phyloP scores from a whole-genome alignment of 2,888 invertebrate species.

The Idaea aversata region DNA sequence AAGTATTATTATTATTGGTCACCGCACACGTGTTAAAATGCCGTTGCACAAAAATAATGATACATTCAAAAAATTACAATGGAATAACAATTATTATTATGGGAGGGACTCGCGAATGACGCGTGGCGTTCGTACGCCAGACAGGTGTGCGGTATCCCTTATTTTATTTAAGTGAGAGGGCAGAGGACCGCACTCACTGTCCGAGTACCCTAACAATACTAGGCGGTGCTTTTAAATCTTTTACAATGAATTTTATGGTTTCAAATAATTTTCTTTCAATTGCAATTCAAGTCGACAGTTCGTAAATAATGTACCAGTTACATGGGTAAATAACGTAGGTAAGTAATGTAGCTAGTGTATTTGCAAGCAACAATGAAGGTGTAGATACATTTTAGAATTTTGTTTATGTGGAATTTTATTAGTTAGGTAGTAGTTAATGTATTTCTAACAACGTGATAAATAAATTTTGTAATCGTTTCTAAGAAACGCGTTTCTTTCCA shows the following conservation, averaged over 20 bases:
- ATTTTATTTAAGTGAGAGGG: conserved; percentile 2
- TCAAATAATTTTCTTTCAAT: conserved; percentile 2
- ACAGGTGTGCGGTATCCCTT: conserved; percentile 45
- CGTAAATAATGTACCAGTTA: not conserved
- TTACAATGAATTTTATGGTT: conserved; percentile 3
- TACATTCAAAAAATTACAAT: conserved; percentile 22
- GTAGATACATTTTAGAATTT: not conserved
- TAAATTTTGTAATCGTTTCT: no score
- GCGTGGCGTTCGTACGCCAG: conserved; percentile 45
- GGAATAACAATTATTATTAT: conserved; percentile 32
- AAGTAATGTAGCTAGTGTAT: not conserved
- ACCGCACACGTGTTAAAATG: conserved; percentile 29
- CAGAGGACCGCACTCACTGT: conserved; percentile 1
- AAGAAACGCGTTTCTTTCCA: no score
- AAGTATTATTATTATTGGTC: conserved; percentile 21
- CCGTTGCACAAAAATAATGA: conserved; percentile 37
- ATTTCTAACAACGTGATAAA: not conserved
- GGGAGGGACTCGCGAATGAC: conserved; percentile 39
- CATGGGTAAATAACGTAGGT: not conserved
- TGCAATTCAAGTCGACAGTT: not conserved
- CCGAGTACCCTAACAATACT: not conserved
- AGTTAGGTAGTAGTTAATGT: not conserved
- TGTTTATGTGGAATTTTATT: not conserved
- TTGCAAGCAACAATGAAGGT: not conserved
- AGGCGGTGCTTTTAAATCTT: conserved; percentile 3